Evolutionary conservation across 2,797 vertebrate species (phyloP).

Genomic region (Orientallactaga sibirica): DNA sequence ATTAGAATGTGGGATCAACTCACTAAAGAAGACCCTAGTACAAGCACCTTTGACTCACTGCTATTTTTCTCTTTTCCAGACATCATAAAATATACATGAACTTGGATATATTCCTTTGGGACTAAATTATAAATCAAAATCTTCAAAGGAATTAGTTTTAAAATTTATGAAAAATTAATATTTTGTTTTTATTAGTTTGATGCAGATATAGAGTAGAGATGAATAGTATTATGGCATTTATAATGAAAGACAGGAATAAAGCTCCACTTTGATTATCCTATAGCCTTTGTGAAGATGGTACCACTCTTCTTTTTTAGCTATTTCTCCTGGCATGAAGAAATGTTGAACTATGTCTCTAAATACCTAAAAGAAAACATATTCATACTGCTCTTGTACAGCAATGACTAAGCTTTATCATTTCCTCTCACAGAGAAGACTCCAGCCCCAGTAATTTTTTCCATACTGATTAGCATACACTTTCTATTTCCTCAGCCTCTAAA

Average conservation of each 20-base stretch:
- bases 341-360: neutral
- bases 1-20: conserved; percentile 49
- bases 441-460: neutral
- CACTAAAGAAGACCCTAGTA: conserved; percentile 21
- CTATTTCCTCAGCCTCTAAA: neutral
- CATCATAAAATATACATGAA: conserved; percentile 30
- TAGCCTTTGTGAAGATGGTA: neutral
- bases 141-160: conserved; percentile 36
- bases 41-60: neutral
- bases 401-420: conserved; percentile 26
- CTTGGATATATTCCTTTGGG: conserved; percentile 13
- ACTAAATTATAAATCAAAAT: conserved; percentile 20
- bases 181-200: conserved; percentile 29
- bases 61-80: neutral
- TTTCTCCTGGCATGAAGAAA: conserved; percentile 44
- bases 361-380: neutral
- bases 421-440: neutral
- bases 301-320: neutral
- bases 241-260: neutral
- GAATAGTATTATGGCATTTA: neutral
- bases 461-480: neutral
- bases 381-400: neutral
- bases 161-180: conserved; percentile 11
- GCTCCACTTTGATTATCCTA: neutral
- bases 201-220: neutral